These are phyloP conservation scores for Chamaetylas fuelleborni DNA, from an alignment of 2,113 vertebrate species.

Conservation along the genomic window DNA sequence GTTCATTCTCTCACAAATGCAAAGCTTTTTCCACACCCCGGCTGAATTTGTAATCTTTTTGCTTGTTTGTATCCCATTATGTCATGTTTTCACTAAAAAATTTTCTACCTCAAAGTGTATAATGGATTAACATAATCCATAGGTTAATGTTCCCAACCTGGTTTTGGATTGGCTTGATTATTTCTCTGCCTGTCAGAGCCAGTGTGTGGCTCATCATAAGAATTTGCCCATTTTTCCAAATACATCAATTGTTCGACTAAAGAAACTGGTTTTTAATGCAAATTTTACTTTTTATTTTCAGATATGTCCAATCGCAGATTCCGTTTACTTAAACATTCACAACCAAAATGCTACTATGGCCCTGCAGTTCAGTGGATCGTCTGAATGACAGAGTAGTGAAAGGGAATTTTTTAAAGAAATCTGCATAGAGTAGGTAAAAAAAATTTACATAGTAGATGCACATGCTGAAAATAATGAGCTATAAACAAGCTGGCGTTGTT, in stretches of 20 bases:
- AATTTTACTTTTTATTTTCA: not conserved
- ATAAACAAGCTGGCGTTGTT: not conserved
- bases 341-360: not conserved
- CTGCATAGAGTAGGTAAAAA: not conserved
- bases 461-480: not conserved
- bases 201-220: not conserved
- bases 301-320: not conserved
- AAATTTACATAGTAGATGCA: not conserved
- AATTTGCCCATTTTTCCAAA: not conserved
- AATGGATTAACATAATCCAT: not conserved
- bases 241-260: not conserved
- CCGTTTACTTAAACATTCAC: not conserved
- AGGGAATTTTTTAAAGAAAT: not conserved
- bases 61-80: not conserved
- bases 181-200: not conserved
- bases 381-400: not conserved
- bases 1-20: not conserved
- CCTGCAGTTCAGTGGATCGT: not conserved
- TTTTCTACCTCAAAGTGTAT: not conserved
- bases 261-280: not conserved
- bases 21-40: not conserved
- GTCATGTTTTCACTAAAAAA: not conserved
- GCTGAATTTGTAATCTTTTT: not conserved
- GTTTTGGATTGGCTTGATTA: not conserved
- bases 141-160: not conserved